Percentiles rank a stretch among this genome's conserved stretches.
phyloP scores from a whole-genome alignment of 2,113 vertebrate genomes.

The Sturnus vulgaris region DNA sequence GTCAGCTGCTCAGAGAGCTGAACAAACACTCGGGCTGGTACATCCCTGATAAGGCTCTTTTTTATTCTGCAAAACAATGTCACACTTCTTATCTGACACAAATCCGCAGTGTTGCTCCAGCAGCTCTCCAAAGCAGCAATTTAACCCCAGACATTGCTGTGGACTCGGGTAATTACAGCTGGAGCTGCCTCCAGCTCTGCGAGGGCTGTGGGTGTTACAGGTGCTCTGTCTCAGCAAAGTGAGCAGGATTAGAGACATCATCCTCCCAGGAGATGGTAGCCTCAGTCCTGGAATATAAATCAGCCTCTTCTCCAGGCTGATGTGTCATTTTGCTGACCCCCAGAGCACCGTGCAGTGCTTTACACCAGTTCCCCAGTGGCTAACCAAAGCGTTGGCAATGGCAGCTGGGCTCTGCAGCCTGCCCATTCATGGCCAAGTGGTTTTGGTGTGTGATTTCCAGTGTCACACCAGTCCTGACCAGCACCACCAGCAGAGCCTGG shows the following conservation, averaged over 20 bases:
- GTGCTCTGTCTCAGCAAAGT: slow-evolving; percentile 16
- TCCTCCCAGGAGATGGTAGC: not conserved
- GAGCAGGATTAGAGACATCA: not conserved
- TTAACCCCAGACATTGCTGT: not conserved
- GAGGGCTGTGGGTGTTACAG: not conserved
- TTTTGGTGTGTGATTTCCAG: not conserved
- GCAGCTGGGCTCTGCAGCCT: not conserved
- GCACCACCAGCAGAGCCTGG: not conserved
- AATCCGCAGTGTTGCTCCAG: not conserved
- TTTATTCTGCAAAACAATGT: slow-evolving; percentile 22
- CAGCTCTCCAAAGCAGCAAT: not conserved
- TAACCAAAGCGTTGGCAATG: not conserved
- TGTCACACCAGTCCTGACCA: not conserved
- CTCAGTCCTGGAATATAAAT: not conserved
- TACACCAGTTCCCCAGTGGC: not conserved
- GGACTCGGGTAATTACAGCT: not conserved
- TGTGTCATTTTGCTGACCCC: not conserved
- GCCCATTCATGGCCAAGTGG: not conserved
- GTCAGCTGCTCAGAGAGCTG: not conserved
- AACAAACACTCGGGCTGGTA: not conserved
- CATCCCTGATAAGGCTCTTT: not conserved
- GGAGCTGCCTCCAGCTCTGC: not conserved
- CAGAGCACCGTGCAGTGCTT: not conserved
- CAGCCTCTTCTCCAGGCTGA: not conserved
- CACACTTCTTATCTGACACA: slow-evolving; percentile 9